Percentiles rank a stretch among this genome's conserved stretches.
Evolutionary conservation across 2,797 vertebrate genomes (phyloP).

Genomic region (Pangasius djambal): DNA sequence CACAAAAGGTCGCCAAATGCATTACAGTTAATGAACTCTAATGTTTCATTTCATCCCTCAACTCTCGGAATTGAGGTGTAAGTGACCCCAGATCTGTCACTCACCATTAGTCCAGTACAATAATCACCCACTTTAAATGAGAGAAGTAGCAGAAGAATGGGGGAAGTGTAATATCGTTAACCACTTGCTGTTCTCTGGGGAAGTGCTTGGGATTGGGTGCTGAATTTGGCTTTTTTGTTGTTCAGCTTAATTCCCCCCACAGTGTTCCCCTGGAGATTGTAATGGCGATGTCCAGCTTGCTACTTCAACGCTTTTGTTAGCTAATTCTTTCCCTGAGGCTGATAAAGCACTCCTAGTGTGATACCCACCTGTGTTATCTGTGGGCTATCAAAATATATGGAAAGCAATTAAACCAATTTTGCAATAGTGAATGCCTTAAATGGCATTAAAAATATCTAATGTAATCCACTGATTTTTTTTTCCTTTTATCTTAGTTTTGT

Average conservation of each 20-base stretch:
- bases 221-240: not conserved
- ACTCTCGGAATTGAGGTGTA: conserved; percentile 16
- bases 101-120: conserved; percentile 27
- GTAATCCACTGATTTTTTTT: not conserved
- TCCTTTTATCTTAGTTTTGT: not conserved
- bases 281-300: conserved; percentile 15
- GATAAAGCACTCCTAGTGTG: conserved; percentile 20
- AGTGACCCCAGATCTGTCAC: conserved; percentile 26
- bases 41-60: conserved; percentile 39
- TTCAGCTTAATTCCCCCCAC: conserved; percentile 10
- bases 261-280: conserved; percentile 6
- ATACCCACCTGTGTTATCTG: not conserved
- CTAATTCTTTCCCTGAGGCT: conserved; percentile 7
- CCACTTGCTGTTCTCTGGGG: conserved; percentile 3
- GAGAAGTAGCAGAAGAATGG: conserved; percentile 24
- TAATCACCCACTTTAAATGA: conserved; percentile 31
- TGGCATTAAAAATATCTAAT: not conserved
- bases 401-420: not conserved
- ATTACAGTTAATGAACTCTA: conserved; percentile 34
- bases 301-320: conserved; percentile 1
- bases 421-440: not conserved
- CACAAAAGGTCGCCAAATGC: conserved; percentile 20
- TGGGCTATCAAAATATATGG: not conserved
- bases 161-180: not conserved
- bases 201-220: not conserved